Evolutionary conservation across 2,113 vertebrate species (phyloP).

Genomic region (Herpetotheres cachinnans): DNA sequence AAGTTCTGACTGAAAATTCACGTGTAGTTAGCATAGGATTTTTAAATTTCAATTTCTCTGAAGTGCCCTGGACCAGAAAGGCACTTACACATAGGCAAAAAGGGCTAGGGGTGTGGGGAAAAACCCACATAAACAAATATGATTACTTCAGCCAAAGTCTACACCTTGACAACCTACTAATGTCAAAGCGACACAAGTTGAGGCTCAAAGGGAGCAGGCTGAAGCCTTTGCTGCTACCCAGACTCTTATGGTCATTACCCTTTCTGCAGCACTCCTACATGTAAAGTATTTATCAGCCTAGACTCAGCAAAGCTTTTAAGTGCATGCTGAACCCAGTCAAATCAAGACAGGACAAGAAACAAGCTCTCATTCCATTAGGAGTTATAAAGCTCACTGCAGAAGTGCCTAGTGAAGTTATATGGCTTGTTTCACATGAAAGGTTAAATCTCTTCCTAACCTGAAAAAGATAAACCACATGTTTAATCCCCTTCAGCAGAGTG

Average conservation of each 20-base stretch:
- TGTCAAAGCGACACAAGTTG: background rate
- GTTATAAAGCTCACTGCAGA: background rate
- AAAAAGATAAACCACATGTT: background rate
- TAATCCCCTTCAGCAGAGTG: background rate
- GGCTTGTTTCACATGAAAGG: background rate
- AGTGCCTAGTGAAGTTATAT: background rate
- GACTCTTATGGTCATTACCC: background rate
- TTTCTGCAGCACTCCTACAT: background rate
- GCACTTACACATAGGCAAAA: background rate
- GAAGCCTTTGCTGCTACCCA: background rate
- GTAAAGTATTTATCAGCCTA: background rate
- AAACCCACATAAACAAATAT: background rate
- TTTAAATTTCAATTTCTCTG: background rate
- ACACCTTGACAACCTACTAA: background rate
- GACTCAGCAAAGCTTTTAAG: background rate
- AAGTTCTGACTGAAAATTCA: background rate
- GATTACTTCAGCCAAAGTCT: background rate
- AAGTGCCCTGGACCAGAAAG: background rate
- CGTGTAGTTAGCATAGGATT: background rate
- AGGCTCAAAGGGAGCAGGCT: background rate
- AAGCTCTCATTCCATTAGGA: background rate
- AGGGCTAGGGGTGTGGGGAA: background rate
- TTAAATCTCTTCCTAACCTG: background rate
- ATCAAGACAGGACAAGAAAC: background rate
- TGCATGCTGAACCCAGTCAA: background rate